Evolutionary conservation across 1,140 invertebrate species (phyloP), one percentile per base, ranked within the genome.

Genomic region (Camponotus pennsylvanicus): DNA sequence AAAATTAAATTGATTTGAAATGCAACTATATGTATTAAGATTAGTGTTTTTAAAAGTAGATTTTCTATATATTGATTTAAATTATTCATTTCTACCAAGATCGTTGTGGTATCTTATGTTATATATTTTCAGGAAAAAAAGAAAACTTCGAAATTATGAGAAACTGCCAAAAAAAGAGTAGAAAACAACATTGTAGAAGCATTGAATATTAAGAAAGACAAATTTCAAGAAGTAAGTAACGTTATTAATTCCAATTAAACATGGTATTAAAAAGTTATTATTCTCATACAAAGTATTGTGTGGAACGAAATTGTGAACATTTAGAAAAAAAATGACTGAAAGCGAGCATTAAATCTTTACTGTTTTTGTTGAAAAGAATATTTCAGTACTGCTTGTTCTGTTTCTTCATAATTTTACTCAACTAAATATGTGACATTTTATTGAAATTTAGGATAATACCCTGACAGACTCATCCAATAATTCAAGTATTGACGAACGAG

Each of bases 361-460:
- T 57, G 4, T 57, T 57, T 57, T 57, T 18, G n/a, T 57, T n/a
- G 3, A n/a, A 57, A 18, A 57, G 52, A 57, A n/a, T 15, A n/a
- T n/a, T 57, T 57, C 6, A 57, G 52, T 37, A 37, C 37, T 37
- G 37, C 21, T 37, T 5, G 37, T 37, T 37, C 21, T 21, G 21
- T 21, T 21, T 21, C 21, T 21, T 21, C 21, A 21, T 21, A 21
- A 21, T 21, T 21, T 21, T 21, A 21, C 18, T 57, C n/a, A 18
- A 57, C 3, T n/a, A 18, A 57, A 57, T 57, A 57, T 57, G 18
- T 57, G 18, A 57, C 52, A 57, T 57, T 57, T n/a, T n/a, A 57
- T 57, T 57, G 3, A 57, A 57, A 57, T 57, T 57, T 57, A 57
- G 52, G 52, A 57, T 57, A 57, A 57, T 57, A 57, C 52, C 52